Conservation (phyloP, 2,797 vertebrate species). For the Caiman crocodilus region DNA sequence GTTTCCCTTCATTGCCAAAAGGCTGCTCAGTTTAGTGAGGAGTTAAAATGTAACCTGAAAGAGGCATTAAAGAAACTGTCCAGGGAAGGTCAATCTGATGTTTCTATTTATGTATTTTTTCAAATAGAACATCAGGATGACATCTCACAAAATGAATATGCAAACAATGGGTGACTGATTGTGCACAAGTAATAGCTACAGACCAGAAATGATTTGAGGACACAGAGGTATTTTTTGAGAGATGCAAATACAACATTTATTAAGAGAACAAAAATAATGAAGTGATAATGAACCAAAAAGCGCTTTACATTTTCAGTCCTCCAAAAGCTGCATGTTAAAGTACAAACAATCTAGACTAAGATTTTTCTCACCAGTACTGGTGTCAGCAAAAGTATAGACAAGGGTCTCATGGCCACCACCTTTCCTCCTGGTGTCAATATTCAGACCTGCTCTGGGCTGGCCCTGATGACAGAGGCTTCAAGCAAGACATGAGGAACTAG, state of each 20-base stretch:
- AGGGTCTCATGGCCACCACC: too few relatives aligned
- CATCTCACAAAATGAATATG: neutral
- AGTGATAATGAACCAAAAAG: too few relatives aligned
- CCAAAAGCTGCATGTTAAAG: too few relatives aligned
- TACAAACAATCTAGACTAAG: too few relatives aligned
- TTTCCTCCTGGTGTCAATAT: too few relatives aligned
- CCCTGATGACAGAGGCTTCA: neutral
- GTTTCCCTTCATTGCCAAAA: neutral
- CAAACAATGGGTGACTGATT: neutral
- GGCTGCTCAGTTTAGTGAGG: too few relatives aligned
- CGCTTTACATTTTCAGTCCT: too few relatives aligned
- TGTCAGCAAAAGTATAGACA: too few relatives aligned
- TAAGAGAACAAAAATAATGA: neutral
- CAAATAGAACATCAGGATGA: neutral
- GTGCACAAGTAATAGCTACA: neutral
- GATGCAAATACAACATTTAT: neutral
- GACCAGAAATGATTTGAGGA: rapidly evolving
- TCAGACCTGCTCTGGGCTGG: neutral
- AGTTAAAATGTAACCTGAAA: neutral
- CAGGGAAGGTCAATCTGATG: neutral
- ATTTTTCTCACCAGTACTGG: too few relatives aligned
- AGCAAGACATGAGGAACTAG: neutral
- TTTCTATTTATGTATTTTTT: neutral
- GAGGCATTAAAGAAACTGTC: neutral
- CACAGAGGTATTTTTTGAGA: neutral